Percentiles rank a stretch among this genome's conserved stretches.
Conservation (phyloP, 92 coral and sea anemone species). For the Porites cylindrica region DNA sequence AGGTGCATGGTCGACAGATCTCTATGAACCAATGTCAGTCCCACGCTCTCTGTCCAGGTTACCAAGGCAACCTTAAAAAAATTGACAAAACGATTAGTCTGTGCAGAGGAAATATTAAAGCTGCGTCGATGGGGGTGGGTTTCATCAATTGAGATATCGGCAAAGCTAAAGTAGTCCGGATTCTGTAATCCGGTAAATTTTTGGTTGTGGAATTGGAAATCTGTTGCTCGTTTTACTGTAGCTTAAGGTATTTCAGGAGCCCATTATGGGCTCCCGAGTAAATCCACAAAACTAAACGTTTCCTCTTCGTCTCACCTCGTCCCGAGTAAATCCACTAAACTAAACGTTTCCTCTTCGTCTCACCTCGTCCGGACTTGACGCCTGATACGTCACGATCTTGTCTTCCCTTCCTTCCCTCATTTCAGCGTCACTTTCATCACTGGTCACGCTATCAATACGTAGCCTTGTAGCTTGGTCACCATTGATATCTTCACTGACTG, state of each 20-base stretch:
- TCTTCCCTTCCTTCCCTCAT: constrained; percentile 49
- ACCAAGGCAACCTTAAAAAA: constrained; percentile 92
- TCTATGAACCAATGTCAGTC: constrained; percentile 87
- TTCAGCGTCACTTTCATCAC: constrained; percentile 80
- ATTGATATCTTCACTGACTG: constrained; percentile 80
- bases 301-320: constrained; percentile 74
- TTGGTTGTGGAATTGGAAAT: too few species aligned
- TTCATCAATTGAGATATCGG: too few species aligned
- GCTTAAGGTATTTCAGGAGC: too few species aligned
- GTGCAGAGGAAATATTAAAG: too few species aligned
- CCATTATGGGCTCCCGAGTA: too few species aligned
- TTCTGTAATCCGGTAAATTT: too few species aligned
- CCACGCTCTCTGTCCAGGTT: constrained; percentile 96
- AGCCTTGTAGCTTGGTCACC: constrained; percentile 49
- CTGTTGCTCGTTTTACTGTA: too few species aligned
- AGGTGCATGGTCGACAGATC: constrained; percentile 91
- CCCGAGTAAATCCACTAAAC: constrained; percentile 1
- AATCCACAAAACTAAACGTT: neutral
- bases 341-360: neutral
- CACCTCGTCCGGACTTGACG: constrained; percentile 99
- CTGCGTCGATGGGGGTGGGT: too few species aligned
- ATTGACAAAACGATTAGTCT: neutral
- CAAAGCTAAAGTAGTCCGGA: too few species aligned
- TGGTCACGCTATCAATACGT: constrained; percentile 74
- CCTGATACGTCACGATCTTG: constrained; percentile 86